A percentile compares a stretch with the other conserved stretches of the same genome.
phyloP scores from a whole-genome alignment of 2,888 invertebrate species.

The Gryllus longicercus region DNA sequence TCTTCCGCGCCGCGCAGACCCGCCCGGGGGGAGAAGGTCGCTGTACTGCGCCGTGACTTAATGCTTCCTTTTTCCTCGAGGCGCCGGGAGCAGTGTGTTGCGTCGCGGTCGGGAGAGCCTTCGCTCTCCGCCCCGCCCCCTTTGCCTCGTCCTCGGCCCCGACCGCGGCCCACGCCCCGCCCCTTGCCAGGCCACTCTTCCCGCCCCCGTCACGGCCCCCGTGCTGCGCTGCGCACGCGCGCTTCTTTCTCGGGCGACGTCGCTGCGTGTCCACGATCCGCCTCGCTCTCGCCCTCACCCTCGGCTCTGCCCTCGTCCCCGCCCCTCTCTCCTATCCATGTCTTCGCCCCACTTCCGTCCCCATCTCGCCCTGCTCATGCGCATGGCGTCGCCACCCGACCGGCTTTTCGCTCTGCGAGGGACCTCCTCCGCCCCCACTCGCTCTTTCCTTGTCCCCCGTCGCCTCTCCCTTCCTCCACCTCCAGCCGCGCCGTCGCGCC shows the following conservation, averaged over 20 bases:
- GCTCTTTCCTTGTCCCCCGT: too few species aligned
- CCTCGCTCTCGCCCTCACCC: not conserved
- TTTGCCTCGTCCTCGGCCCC: not conserved
- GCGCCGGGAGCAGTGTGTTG: not conserved
- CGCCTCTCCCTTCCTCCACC: too few species aligned
- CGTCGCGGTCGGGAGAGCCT: not conserved
- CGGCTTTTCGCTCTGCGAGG: not conserved
- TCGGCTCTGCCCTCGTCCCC: not conserved
- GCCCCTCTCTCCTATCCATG: not conserved
- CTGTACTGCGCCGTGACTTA: conserved; percentile 10
- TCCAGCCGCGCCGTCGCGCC: too few species aligned
- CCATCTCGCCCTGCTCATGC: not conserved
- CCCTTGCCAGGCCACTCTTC: not conserved
- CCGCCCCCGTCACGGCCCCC: not conserved
- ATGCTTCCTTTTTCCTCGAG: conserved; percentile 17
- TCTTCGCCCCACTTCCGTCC: not conserved
- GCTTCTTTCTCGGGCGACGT: not conserved
- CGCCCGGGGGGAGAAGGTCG: conserved; percentile 4
- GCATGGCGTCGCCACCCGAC: not conserved
- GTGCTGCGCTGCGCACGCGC: not conserved
- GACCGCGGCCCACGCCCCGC: not conserved
- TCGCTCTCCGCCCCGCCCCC: conserved; percentile 3
- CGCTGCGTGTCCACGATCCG: not conserved
- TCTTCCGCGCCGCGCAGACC: not conserved
- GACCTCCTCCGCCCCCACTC: not conserved